Evolutionary conservation across 2,113 vertebrate genomes (phyloP).

Genomic region (Elaphurus davidianus): DNA sequence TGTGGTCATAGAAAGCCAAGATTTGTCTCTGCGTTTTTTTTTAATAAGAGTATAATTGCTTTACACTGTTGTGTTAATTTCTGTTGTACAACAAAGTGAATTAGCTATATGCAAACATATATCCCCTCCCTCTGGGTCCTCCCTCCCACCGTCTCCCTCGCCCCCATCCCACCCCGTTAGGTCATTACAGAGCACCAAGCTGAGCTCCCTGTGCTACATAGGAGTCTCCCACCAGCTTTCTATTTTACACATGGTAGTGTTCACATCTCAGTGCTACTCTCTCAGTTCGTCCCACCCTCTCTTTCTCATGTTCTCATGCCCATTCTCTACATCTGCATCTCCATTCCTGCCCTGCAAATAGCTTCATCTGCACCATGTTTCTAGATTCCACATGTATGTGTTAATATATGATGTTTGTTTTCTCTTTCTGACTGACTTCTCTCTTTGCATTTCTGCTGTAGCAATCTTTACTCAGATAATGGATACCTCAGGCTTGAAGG

Average conservation of each 20-base stretch:
- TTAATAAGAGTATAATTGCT: background rate
- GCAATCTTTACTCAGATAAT: background rate
- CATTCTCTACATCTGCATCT: background rate
- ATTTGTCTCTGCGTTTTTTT: background rate
- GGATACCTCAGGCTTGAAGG: background rate
- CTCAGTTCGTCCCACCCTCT: background rate
- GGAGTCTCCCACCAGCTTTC: background rate
- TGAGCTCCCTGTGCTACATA: background rate
- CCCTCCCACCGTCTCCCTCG: background rate
- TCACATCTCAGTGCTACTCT: background rate
- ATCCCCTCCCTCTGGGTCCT: background rate
- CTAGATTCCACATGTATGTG: background rate
- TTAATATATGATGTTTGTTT: background rate
- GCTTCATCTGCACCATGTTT: background rate
- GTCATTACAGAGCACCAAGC: background rate
- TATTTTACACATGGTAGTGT: background rate
- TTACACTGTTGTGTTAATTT: background rate
- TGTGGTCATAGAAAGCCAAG: background rate
- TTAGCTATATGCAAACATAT: background rate
- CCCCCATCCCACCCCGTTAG: background rate
- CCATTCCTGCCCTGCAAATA: background rate
- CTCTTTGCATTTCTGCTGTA: background rate
- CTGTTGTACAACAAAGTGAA: background rate
- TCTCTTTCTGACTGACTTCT: background rate
- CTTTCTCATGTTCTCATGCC: background rate